Conservation (phyloP, 2,888 invertebrate species). For the Metalampra italica region DNA sequence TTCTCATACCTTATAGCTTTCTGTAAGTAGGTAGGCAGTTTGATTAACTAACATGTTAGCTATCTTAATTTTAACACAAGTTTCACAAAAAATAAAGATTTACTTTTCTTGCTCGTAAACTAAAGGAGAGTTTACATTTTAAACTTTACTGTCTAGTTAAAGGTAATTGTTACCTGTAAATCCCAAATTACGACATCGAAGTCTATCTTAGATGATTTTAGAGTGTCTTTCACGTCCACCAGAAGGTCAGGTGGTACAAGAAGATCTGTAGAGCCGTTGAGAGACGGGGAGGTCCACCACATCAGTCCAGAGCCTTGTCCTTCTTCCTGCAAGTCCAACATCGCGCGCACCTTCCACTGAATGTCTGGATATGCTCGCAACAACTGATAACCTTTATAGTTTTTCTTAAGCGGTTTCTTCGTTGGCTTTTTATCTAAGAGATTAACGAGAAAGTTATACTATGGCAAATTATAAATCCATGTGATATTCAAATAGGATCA, state of each 20-base stretch:
- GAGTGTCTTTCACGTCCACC: constrained; percentile 76
- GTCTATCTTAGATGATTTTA: constrained; percentile 80
- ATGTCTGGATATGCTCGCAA: constrained; percentile 62
- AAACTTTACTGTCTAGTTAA: no score
- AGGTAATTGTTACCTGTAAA: constrained; percentile 76
- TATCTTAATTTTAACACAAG: not conserved
- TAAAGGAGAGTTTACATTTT: no score
- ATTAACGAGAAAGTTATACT: constrained; percentile 15
- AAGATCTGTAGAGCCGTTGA: constrained; percentile 81
- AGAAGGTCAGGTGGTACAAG: constrained; percentile 84
- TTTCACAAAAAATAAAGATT: not conserved
- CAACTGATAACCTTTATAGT: constrained; percentile 77
- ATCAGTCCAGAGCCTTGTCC: constrained; percentile 68
- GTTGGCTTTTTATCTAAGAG: constrained; percentile 46
- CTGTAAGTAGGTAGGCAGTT: constrained; percentile 35
- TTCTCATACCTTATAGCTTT: constrained; percentile 84
- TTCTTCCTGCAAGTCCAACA: constrained; percentile 69
- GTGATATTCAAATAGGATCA: constrained; percentile 8
- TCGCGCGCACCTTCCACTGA: constrained; percentile 63
- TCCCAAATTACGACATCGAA: constrained; percentile 84
- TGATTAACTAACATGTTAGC: not conserved
- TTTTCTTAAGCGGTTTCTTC: constrained; percentile 63
- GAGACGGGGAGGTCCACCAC: constrained; percentile 72
- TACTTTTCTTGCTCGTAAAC: no score
- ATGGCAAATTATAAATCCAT: not conserved